phyloP scores from a whole-genome alignment of 2,797 vertebrate genomes.

The Amniataba percoides region DNA sequence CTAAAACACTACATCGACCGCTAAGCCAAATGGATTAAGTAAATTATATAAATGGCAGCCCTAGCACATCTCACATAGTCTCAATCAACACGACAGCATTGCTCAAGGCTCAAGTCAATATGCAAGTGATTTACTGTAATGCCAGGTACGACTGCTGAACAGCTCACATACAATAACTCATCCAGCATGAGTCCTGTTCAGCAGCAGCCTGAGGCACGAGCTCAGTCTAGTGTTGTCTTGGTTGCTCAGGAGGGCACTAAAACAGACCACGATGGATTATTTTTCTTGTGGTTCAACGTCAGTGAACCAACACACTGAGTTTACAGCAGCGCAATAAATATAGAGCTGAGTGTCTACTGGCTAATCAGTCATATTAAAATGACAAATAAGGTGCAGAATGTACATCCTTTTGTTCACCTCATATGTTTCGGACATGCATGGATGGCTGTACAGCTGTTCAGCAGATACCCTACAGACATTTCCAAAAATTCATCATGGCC shows the following conservation, averaged over 20 bases:
- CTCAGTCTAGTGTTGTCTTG: conserved; percentile 59
- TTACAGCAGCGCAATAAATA: conserved; percentile 49
- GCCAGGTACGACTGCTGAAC: conserved; percentile 19
- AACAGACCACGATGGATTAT: conserved; percentile 56
- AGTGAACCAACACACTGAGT: conserved; percentile 54
- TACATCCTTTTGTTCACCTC: neutral
- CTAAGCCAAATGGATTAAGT: conserved; percentile 21
- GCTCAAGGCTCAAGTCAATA: conserved; percentile 26
- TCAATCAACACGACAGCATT: conserved; percentile 21
- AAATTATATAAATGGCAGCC: conserved; percentile 1
- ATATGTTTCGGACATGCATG: neutral
- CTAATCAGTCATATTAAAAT: conserved; percentile 44
- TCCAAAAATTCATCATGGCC: conserved; percentile 17
- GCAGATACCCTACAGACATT: neutral
- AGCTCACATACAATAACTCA: conserved; percentile 48
- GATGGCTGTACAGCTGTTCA: neutral
- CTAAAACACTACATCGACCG: neutral
- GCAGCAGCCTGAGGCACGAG: conserved; percentile 34
- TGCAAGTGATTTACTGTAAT: conserved; percentile 37
- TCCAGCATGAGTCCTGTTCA: conserved; percentile 33
- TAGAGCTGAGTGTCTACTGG: neutral
- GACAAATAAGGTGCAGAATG: conserved; percentile 24
- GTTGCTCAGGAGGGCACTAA: conserved; percentile 71
- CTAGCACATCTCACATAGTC: conserved; percentile 6
- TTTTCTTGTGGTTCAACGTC: conserved; percentile 64